phyloP scores from a whole-genome alignment of 1,140 invertebrate species.

The Lepidurus arcticus region DNA sequence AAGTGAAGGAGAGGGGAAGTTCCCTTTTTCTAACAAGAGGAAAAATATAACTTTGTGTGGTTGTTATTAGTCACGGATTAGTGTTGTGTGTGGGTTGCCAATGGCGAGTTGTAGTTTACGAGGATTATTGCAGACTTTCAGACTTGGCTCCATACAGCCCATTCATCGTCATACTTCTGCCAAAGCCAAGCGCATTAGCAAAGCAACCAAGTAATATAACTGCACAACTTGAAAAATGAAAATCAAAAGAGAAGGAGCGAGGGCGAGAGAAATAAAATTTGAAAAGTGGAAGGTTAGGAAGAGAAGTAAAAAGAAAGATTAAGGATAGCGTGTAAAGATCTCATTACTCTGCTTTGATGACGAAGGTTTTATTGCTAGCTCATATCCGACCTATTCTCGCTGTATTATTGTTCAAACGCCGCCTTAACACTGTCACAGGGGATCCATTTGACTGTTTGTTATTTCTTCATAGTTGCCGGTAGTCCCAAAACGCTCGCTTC shows the following conservation, averaged over 20 bases:
- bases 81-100: too few relatives aligned
- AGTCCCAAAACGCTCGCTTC: constrained; percentile 4
- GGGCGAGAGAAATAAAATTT: too few relatives aligned
- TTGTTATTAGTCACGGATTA: too few relatives aligned
- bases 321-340: not conserved
- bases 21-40: too few relatives aligned
- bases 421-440: constrained; percentile 7
- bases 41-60: too few relatives aligned
- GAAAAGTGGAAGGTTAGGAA: not conserved
- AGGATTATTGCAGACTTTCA: constrained; percentile 7
- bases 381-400: not conserved
- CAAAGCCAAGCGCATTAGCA: not conserved
- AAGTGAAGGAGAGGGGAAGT: not conserved
- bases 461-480: not conserved
- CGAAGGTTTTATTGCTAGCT: constrained; percentile 11
- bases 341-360: not conserved
- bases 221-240: not conserved
- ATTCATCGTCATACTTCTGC: not conserved
- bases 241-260: not conserved
- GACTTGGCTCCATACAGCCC: not conserved
- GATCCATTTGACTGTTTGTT: not conserved
- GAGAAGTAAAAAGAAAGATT: not conserved
- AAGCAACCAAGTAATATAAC: not conserved
- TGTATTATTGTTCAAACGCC: not conserved
- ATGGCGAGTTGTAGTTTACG: constrained; percentile 10